phyloP scores from a whole-genome alignment of 2,888 invertebrate genomes.

The Alcis repandata region DNA sequence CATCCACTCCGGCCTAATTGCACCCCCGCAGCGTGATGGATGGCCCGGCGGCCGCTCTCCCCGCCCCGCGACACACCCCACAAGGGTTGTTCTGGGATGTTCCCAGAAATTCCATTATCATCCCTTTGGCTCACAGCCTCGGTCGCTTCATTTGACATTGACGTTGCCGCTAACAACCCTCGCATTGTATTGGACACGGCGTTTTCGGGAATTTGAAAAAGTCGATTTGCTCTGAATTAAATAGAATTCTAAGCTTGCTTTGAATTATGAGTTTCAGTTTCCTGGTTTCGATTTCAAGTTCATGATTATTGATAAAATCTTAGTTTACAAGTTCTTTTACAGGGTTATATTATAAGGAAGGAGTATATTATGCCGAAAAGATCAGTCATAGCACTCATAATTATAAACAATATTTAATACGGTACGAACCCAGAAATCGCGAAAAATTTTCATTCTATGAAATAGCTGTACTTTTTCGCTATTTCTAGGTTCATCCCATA shows the following conservation, averaged over 20 bases:
- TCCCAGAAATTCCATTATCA: conserved; percentile 84
- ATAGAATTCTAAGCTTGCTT: conserved; percentile 29
- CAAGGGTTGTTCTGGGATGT: conserved; percentile 85
- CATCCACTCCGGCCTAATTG: conserved; percentile 77
- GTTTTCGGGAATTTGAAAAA: conserved; percentile 60
- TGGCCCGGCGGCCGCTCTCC: conserved; percentile 60
- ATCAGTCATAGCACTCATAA: no score
- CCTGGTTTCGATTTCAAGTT: neutral
- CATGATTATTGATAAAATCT: no score
- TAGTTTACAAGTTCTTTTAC: no score
- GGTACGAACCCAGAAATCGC: no score
- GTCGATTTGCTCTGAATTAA: conserved; percentile 41
- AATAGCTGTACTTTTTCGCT: no score
- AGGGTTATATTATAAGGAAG: no score
- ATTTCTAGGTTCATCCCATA: no score
- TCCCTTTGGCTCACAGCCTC: conserved; percentile 58
- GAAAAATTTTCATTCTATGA: no score
- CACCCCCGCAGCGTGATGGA: conserved; percentile 81
- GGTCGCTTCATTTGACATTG: conserved; percentile 74
- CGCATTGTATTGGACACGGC: conserved; percentile 53
- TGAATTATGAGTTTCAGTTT: neutral
- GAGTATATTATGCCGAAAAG: no score
- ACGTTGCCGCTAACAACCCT: conserved; percentile 65
- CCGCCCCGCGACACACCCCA: conserved; percentile 71
- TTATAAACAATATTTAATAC: no score